Percentiles rank a stretch among this genome's conserved stretches.
phyloP scores from a whole-genome alignment of 2,888 invertebrate genomes.

The Cryptosula pallasiana region DNA sequence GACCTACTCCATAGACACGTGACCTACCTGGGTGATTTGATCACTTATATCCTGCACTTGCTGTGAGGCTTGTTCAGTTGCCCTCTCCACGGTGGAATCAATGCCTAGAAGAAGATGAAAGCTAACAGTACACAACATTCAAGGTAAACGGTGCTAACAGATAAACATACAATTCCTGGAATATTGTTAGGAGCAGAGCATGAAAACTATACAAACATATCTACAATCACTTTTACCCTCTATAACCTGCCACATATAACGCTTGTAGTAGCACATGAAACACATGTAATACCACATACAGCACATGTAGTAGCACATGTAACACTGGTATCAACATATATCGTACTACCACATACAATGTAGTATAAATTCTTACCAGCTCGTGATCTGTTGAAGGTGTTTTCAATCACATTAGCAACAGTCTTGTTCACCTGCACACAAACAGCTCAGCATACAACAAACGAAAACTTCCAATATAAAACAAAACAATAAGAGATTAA shows the following conservation, averaged over 20 bases:
- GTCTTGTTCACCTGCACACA: slow-evolving; percentile 1
- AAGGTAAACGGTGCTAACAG: no score
- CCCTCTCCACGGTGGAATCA: background rate
- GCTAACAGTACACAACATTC: no score
- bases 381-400: background rate
- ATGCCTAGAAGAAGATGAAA: background rate
- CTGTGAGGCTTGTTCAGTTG: background rate
- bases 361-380: slow-evolving; percentile 29
- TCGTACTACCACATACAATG: no score
- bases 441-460: background rate
- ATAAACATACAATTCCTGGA: no score
- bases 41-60: background rate
- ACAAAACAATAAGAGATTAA: background rate
- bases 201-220: no score
- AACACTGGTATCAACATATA: no score
- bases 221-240: no score
- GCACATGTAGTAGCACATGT: no score
- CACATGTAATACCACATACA: no score
- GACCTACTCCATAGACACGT: background rate
- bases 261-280: no score
- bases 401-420: slow-evolving; percentile 1
- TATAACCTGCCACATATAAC: no score
- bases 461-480: background rate
- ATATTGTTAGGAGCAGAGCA: no score
- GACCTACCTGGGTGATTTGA: background rate